Percentiles rank a stretch among this genome's conserved stretches.
Conservation (phyloP, 2,888 invertebrate species). For the Platycheirus albimanus region DNA sequence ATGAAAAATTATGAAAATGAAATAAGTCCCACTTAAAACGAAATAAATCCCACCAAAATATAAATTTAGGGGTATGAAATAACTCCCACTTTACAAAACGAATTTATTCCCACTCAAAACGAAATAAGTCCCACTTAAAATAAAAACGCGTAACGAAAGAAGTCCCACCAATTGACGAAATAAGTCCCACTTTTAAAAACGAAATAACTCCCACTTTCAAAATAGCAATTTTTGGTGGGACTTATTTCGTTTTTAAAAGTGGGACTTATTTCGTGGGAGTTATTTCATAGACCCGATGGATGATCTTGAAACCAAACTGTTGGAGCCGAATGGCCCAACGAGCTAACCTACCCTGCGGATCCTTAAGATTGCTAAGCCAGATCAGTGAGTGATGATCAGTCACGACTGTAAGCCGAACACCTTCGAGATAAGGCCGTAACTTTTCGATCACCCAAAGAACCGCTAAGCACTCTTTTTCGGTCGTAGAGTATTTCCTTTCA, state of each 20-base stretch:
- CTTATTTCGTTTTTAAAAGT: background rate
- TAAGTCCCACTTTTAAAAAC: conserved; percentile 3
- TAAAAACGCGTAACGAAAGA: conserved; percentile 4
- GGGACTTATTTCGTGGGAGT: conserved; percentile 3
- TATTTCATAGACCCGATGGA: conserved; percentile 6
- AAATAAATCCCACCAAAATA: conserved; percentile 46
- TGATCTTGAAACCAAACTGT: no score
- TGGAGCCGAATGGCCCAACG: no score
- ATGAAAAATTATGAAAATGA: conserved; percentile 44
- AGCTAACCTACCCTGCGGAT: no score
- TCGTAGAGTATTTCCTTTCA: no score
- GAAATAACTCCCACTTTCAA: conserved; percentile 2
- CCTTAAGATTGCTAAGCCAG: no score
- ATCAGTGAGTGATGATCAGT: no score
- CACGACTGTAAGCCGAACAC: no score
- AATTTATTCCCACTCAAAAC: conserved; percentile 12
- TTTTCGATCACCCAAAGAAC: no score
- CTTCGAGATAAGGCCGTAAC: no score
- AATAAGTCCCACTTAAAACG: conserved; percentile 47
- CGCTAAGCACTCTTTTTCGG: no score
- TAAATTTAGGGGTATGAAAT: conserved; percentile 43
- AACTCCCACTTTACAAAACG: background rate
- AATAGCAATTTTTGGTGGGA: background rate
- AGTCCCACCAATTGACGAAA: background rate
- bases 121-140: conserved; percentile 34